Percentiles rank a stretch among this genome's conserved stretches.
Evolutionary conservation across 2,888 invertebrate species (phyloP).

Genomic region (Drosophila leonis): DNA sequence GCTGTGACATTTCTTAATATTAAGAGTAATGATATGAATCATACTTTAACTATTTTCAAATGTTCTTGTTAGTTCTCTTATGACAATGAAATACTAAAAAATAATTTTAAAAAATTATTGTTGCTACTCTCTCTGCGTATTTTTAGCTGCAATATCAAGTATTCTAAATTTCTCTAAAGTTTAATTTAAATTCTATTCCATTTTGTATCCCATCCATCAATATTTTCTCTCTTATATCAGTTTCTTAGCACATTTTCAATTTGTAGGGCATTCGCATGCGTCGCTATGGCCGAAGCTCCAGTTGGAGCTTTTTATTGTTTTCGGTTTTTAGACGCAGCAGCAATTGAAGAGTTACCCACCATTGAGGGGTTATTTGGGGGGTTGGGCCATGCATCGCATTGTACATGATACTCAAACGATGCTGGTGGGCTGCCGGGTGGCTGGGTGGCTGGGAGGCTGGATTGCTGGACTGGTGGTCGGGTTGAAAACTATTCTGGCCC

Average conservation of each 20-base stretch:
- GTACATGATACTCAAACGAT: slow-evolving; percentile 62
- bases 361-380: slow-evolving; percentile 34
- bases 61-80: not conserved
- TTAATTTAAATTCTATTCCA: not conserved
- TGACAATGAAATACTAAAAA: too few relatives aligned
- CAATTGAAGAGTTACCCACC: slow-evolving; percentile 60
- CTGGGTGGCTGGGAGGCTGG: slow-evolving; percentile 1
- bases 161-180: too few relatives aligned
- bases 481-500: slow-evolving; percentile 76
- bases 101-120: too few relatives aligned
- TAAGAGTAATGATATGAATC: not conserved
- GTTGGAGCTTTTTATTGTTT: slow-evolving; percentile 75
- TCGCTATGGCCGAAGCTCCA: slow-evolving; percentile 22
- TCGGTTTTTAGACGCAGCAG: slow-evolving; percentile 77
- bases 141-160: not conserved
- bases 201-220: not conserved
- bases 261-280: slow-evolving; percentile 36
- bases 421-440: slow-evolving; percentile 31
- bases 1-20: not conserved
- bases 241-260: not conserved
- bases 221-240: not conserved
- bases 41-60: not conserved
- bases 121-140: not conserved
- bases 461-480: slow-evolving; percentile 64
- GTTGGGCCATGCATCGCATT: slow-evolving; percentile 42